These are phyloP conservation scores for Falco biarmicus DNA, from an alignment of 2,797 vertebrate genomes.

Conservation along the genomic window DNA sequence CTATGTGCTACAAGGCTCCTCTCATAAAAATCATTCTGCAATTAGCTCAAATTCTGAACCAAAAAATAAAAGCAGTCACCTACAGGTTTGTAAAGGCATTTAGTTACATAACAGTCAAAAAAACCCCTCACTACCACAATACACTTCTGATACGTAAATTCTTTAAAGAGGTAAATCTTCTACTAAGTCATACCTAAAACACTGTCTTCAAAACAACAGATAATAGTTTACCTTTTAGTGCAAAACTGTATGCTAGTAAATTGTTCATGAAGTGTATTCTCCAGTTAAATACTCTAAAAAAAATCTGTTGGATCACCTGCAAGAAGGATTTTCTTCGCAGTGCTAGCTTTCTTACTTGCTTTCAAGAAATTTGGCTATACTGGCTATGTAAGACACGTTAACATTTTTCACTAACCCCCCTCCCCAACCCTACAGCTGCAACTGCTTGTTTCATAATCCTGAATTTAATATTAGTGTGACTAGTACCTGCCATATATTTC, in stretches of 20 bases:
- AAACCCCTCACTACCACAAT: neutral
- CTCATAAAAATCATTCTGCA: neutral
- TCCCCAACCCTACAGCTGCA: neutral
- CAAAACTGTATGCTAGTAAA: neutral
- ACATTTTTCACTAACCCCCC: neutral
- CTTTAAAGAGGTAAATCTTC: neutral
- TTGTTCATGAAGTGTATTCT: neutral
- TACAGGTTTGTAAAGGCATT: neutral
- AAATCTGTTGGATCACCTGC: neutral
- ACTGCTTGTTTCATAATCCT: neutral
- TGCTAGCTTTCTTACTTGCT: neutral
- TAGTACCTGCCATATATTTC: neutral
- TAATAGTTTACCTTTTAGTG: neutral
- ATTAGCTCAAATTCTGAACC: neutral
- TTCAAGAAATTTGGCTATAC: neutral
- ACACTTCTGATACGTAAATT: neutral
- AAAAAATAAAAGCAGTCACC: neutral
- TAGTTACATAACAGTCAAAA: neutral
- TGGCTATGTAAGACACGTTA: neutral
- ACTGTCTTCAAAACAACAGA: neutral
- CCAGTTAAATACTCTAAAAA: neutral
- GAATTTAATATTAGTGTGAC: neutral
- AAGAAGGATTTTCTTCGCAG: neutral
- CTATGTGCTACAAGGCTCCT: neutral
- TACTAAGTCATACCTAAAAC: neutral